Percentiles rank a stretch among this genome's conserved stretches.
Conservation (phyloP, 2,113 vertebrate genomes). For the Aptenodytes forsteri region DNA sequence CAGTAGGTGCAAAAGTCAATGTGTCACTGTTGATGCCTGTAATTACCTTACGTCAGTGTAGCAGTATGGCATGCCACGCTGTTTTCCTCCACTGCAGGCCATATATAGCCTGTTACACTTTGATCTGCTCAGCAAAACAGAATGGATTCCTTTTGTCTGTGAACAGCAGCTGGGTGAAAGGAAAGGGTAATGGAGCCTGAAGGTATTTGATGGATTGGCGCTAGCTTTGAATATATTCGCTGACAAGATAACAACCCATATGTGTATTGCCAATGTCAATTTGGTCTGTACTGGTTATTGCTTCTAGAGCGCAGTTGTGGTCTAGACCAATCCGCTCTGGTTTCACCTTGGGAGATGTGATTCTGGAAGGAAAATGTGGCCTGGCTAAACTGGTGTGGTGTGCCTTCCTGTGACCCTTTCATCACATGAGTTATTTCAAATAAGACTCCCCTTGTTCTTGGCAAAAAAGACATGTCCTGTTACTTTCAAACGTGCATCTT, state of each 20-base stretch:
- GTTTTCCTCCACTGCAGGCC: neutral
- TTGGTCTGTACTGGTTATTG: neutral
- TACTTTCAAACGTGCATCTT: neutral
- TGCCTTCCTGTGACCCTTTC: neutral
- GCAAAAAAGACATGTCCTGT: neutral
- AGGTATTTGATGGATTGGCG: neutral
- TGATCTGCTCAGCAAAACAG: neutral
- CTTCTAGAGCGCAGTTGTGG: neutral
- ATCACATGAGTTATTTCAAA: neutral
- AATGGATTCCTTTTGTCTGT: slow-evolving; percentile 2
- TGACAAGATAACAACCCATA: neutral
- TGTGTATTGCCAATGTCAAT: neutral
- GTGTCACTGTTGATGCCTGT: neutral
- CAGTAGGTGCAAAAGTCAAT: slow-evolving; percentile 31
- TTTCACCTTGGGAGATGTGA: neutral
- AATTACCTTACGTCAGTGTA: neutral
- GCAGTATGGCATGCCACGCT: neutral
- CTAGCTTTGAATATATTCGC: neutral
- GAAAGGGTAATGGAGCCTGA: neutral
- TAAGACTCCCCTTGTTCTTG: neutral
- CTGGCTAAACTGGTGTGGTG: neutral
- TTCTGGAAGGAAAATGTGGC: neutral
- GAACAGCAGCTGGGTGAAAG: neutral
- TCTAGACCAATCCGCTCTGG: neutral
- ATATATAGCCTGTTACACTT: slow-evolving; percentile 7